Percentiles rank a stretch among this genome's conserved stretches.
These are phyloP conservation scores for Lemur catta DNA, from an alignment of 2,797 vertebrate species.

Conservation along the genomic window DNA sequence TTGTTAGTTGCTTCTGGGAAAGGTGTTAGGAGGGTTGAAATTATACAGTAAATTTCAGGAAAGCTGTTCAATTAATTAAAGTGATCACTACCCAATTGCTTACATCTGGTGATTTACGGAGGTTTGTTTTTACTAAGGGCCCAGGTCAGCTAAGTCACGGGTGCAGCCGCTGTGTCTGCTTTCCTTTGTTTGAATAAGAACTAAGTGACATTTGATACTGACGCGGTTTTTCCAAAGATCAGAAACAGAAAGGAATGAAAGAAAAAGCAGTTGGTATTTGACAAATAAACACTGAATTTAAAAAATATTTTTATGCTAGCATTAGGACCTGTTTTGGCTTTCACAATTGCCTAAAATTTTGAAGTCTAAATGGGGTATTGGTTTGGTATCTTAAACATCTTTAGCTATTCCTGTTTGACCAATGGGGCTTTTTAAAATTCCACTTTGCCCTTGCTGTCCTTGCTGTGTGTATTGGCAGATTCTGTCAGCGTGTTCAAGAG, in stretches of 20 bases:
- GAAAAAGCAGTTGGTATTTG: slow-evolving; percentile 78
- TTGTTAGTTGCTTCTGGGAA: slow-evolving; percentile 70
- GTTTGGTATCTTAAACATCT: neutral
- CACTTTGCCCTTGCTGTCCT: neutral
- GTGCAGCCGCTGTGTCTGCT: slow-evolving; percentile 94
- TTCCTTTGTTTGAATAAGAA: slow-evolving; percentile 94
- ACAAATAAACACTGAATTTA: slow-evolving; percentile 76
- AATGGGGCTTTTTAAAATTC: neutral
- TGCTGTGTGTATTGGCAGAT: neutral
- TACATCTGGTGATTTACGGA: slow-evolving; percentile 92
- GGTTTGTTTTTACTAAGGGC: slow-evolving; percentile 91
- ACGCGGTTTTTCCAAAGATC: slow-evolving; percentile 83
- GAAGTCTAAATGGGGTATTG: neutral
- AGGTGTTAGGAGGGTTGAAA: slow-evolving; percentile 83
- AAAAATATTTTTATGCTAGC: slow-evolving; percentile 38
- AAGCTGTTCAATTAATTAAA: slow-evolving; percentile 96
- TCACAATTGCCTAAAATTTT: slow-evolving; percentile 2
- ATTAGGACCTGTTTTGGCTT: slow-evolving; percentile 43
- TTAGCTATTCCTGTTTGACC: neutral
- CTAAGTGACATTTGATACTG: slow-evolving; percentile 93
- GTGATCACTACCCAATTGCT: slow-evolving; percentile 93
- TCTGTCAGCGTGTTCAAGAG: neutral
- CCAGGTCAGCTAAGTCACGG: slow-evolving; percentile 91
- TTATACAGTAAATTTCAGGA: slow-evolving; percentile 89
- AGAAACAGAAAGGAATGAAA: slow-evolving; percentile 80